Evolutionary conservation across 2,888 invertebrate species (phyloP).

Genomic region (Ectemnius lituratus): DNA sequence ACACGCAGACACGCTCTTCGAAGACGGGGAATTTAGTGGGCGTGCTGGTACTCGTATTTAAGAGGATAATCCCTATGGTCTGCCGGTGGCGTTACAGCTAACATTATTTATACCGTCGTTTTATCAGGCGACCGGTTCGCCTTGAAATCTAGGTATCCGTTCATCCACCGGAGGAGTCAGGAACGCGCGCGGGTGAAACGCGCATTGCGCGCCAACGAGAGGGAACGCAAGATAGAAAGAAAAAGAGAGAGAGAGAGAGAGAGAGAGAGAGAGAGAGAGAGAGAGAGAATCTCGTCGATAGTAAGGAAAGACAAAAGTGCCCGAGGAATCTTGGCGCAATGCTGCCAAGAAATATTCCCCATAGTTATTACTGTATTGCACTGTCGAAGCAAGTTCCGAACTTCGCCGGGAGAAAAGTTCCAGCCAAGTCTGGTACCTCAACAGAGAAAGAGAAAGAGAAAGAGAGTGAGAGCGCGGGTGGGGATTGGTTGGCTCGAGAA

Average conservation of each 20-base stretch:
- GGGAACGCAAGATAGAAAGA: conserved; percentile 10
- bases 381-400: not conserved
- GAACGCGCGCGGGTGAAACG: conserved; percentile 24
- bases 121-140: conserved; percentile 63
- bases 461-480: not conserved
- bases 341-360: not conserved
- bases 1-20: conserved; percentile 8
- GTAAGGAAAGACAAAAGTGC: not conserved
- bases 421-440: not conserved
- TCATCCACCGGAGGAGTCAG: conserved; percentile 41
- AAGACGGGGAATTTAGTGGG: conserved; percentile 50
- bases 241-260: too few relatives aligned
- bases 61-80: conserved; percentile 56
- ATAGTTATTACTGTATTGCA: not conserved
- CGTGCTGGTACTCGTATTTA: conserved; percentile 52
- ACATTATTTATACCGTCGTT: conserved; percentile 60
- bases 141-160: conserved; percentile 59
- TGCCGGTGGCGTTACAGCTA: conserved; percentile 45
- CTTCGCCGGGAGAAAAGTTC: not conserved
- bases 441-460: not conserved
- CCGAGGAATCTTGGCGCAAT: conserved; percentile 1
- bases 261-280: too few relatives aligned
- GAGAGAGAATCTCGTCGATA: conserved; percentile 3
- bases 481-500: not conserved
- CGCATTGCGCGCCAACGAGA: conserved; percentile 27